Evolutionary conservation across 2,888 invertebrate genomes (phyloP), one percentile per base, ranked within the genome.

Genomic region (Drosophila diplacantha): DNA sequence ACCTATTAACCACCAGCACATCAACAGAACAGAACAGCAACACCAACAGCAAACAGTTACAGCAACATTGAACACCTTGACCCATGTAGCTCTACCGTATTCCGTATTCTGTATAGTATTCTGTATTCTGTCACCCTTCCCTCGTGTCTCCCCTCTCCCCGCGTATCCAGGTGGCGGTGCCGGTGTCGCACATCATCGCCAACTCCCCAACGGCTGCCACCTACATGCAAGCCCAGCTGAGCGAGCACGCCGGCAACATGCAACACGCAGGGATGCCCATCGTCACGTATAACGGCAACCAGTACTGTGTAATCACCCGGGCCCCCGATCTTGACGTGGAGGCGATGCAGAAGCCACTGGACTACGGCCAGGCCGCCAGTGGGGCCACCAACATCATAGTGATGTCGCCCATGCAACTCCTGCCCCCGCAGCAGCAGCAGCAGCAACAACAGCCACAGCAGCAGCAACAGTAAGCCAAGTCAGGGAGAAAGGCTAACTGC

Each of bases 211-310:
- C 86, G 53, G 86, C 86, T 53, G 86, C 86, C 58, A 79, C 79
- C 60, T 86, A 86, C 54, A 85, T 86, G 70, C 86, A 86, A 70
- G 85, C 85, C 1, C 86, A 86, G 50, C 65, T 86, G 31, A 86
- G 68, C 55, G 85, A 73, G 57, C 76, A 73, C 50, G 61, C 69
- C 51, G 65, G 63, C 73, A 74, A 69, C 65, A 64, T 59, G 44
- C 58, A 59, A n/a, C 58, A 59, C 12, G 47, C 60, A 59, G 63
- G 61, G 47, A 74, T 86, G 71, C 86, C 86, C 61, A 84, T 86
- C 62, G 86, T 86, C 74, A 85, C 86, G 69, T 86, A 86, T 63
- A 86, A 86, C 55, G 86, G 86, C 41, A 86, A 84, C 65, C 81
- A 81, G 63, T 86, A 86, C 74, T 86, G 86, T 71, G 86, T 86